These are phyloP conservation scores for Lepidothrix coronata DNA, from an alignment of 2,113 vertebrate species.

Conservation along the genomic window DNA sequence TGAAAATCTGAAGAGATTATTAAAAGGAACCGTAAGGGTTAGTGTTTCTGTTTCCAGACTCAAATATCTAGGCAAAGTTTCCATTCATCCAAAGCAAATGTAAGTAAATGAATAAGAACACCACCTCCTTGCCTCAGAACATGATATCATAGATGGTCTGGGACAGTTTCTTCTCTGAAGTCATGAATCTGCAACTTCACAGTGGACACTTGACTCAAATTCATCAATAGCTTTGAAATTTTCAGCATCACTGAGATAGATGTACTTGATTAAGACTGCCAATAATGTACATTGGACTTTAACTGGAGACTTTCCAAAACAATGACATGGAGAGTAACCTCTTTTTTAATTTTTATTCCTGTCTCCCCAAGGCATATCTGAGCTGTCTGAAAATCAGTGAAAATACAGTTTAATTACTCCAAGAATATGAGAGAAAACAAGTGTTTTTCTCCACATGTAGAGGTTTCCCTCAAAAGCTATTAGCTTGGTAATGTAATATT, in stretches of 20 bases:
- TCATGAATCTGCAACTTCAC: not conserved
- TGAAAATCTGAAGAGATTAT: not conserved
- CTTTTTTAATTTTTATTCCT: not conserved
- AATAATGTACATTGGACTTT: not conserved
- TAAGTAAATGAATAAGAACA: not conserved
- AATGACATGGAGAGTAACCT: not conserved
- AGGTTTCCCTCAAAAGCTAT: not conserved
- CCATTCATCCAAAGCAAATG: not conserved
- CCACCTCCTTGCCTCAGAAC: not conserved
- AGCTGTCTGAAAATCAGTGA: not conserved
- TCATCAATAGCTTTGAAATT: not conserved
- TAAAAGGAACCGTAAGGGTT: not conserved
- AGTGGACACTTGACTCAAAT: not conserved
- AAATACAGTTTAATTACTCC: not conserved
- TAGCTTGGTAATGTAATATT: not conserved
- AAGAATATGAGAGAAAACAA: not conserved
- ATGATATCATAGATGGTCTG: rapidly evolving
- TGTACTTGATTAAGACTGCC: not conserved
- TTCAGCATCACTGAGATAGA: not conserved
- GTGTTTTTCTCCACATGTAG: not conserved
- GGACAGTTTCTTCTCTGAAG: not conserved
- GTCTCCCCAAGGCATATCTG: not conserved
- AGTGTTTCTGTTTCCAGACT: not conserved
- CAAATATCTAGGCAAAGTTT: not conserved
- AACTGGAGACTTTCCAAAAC: not conserved